Base-by-base conservation (phyloP, 1,140 invertebrate species). In the Parasteatoda tepidariorum region DNA sequence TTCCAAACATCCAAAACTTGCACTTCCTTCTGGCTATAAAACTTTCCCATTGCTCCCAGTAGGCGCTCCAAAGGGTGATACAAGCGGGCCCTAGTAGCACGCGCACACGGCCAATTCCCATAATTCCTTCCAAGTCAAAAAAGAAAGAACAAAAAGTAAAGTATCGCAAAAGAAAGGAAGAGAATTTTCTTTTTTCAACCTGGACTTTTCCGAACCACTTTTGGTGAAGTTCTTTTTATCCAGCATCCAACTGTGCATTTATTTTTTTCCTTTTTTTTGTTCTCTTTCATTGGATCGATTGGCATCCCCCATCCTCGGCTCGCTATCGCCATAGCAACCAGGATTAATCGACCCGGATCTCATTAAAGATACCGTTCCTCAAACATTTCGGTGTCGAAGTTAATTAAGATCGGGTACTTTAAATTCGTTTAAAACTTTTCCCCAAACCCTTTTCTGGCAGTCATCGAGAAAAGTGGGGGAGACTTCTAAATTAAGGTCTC, bases 381-480 rank as follows among this genome's bases (percentile, higher is more conserved):
- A 82, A 82, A 82, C 78, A 82, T 70, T 71, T 62, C 66, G 67
- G 71, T 82, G 78, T 82, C 41, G 66, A 82, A 82, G 78, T 82
- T 82, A 82, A 82, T 82, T 82, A 82, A 71, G 78, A 82, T 82
- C 78, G 78, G 78, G 78, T 82, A 67, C 78, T 82, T 82, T 82
- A 82, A 82, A 82, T 82, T 82, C 78, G 78, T 82, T 82, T 82
- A 82, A 82, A 82, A 82, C 66, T 71, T 48, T 48, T 18, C 38
- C 24, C 55, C 30, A 70, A 55, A 22, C 41, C 62, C 57, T 64
- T 30, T 31, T 64, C 24, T 22, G 61, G 62, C 30, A 28, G 41
- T 34, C 78, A 82, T 82, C 67, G 54, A 71, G 64, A 57, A 24
- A 57, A 70, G 30, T 54, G 57, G 41, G 48, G 62, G 62, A 79